Evolutionary conservation across 2,113 vertebrate species (phyloP).

Genomic region (Epinephelus fuscoguttatus): DNA sequence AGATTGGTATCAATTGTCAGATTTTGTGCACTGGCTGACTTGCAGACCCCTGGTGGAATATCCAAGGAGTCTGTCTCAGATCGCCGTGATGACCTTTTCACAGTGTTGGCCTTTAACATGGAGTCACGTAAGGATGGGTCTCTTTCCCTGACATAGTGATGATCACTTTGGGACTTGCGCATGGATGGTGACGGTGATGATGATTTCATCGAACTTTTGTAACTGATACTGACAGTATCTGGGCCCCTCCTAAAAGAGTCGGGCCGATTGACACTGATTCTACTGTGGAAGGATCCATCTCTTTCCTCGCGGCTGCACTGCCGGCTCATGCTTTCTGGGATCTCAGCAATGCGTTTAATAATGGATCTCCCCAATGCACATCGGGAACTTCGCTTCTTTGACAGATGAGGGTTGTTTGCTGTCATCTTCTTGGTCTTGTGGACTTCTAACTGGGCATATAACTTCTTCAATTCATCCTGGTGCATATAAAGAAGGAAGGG

Average conservation of each 20-base stretch:
- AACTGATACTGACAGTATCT: constrained; percentile 68
- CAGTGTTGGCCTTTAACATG: constrained; percentile 67
- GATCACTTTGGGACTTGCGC: constrained; percentile 85
- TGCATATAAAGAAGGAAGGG: constrained; percentile 50
- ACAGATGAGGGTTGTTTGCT: constrained; percentile 92
- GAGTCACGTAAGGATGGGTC: constrained; percentile 79
- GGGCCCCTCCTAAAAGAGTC: constrained; percentile 80
- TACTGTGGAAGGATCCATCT: constrained; percentile 77
- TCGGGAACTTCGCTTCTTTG: constrained; percentile 88
- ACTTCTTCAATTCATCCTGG: constrained; percentile 96
- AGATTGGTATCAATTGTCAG: constrained; percentile 84
- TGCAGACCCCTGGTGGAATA: constrained; percentile 86
- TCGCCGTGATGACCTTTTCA: constrained; percentile 57
- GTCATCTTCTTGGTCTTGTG: constrained; percentile 93
- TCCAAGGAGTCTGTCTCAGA: constrained; percentile 86
- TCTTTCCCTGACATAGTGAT: constrained; percentile 76
- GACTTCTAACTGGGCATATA: constrained; percentile 93
- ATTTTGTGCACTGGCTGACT: constrained; percentile 93
- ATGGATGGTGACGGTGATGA: constrained; percentile 60
- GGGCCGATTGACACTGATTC: constrained; percentile 60
- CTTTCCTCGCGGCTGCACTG: constrained; percentile 86
- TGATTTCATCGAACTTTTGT: constrained; percentile 77
- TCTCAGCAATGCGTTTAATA: constrained; percentile 84
- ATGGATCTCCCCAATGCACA: constrained; percentile 87
- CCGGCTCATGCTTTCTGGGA: constrained; percentile 85